Evolutionary conservation across 2,888 invertebrate species (phyloP), one percentile per base, ranked within the genome.

Genomic region (Melanostoma scalare): DNA sequence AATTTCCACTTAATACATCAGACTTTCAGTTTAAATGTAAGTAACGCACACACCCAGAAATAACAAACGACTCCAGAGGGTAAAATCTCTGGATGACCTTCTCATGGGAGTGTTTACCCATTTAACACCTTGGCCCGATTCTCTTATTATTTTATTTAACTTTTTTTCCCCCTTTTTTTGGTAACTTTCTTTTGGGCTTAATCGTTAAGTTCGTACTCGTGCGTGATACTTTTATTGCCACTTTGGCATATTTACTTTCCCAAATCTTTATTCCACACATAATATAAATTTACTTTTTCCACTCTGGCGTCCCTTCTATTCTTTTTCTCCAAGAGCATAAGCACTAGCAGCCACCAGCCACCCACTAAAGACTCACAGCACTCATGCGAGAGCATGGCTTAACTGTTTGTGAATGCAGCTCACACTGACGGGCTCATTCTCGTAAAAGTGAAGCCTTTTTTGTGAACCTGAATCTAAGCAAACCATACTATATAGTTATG

Each of bases 401-500:
- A 72, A 60, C 61, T 73, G 56, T 68, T 78, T 73, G 56, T 69
- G 50, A 30, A 81, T 77, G 77, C 81, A 77, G 31, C 67, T 71
- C 77, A 68, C 55, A 53, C 55, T 46, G 8, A 35, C 2, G 56
- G 65, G 40, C 58, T 48, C 53, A 35, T 20, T 38, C 36, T 60
- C 58, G 53, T 63, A 68, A 72, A 72, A 77, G 42, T 77, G 38
- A 69, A 61, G 10, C 48, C 65, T 55, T 52, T 53, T 50, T 63
- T 33, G 20, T 20, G 20, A 20, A 20, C 20, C 20, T 20, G 20
- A 20, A 20, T 20, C 20, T 20, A 20, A 20, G 20, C 20, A 20
- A 20, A 20, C 20, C 20, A 20, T 20, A 20, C 20, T 20, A 20
- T 20, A 20, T 20, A 20, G 20, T 20, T 20, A 20, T 20, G 20